phyloP scores from a whole-genome alignment of 2,797 vertebrate species.

The Meda fulgida region DNA sequence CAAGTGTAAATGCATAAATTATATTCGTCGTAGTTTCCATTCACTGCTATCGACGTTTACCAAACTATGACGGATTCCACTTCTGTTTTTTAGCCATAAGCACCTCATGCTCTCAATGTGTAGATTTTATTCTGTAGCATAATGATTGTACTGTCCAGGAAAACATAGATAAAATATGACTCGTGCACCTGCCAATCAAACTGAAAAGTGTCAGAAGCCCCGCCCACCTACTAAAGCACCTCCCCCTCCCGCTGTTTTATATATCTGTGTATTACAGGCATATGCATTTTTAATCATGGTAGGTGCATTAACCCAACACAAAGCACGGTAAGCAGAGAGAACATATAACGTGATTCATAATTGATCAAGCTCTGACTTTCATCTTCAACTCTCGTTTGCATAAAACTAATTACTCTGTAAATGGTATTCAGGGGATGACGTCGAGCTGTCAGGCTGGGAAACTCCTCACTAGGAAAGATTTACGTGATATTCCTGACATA shows the following conservation, averaged over 20 bases:
- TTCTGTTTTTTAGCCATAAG: not conserved
- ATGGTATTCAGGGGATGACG: conserved; percentile 98
- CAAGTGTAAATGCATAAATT: too few species aligned
- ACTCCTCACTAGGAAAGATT: conserved; percentile 73
- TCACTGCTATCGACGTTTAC: too few species aligned
- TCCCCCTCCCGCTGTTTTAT: conserved; percentile 16
- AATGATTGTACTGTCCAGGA: not conserved
- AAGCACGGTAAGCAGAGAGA: conserved; percentile 83
- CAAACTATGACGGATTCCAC: not conserved
- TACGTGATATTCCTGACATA: conserved; percentile 17
- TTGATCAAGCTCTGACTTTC: conserved; percentile 99
- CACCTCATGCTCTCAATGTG: not conserved
- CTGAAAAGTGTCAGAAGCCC: not conserved
- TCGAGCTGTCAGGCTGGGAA: conserved; percentile 78
- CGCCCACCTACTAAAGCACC: not conserved
- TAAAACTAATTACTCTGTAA: conserved; percentile 99
- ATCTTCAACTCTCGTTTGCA: conserved; percentile 97
- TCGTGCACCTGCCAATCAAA: not conserved
- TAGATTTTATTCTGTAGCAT: not conserved
- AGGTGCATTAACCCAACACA: conserved; percentile 85
- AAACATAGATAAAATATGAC: not conserved
- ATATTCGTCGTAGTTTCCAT: too few species aligned
- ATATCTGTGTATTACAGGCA: conserved; percentile 76
- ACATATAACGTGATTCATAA: conserved; percentile 98
- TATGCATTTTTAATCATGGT: conserved; percentile 97